Evolutionary conservation across 2,797 vertebrate species (phyloP).

Genomic region (Acipenser ruthenus): DNA sequence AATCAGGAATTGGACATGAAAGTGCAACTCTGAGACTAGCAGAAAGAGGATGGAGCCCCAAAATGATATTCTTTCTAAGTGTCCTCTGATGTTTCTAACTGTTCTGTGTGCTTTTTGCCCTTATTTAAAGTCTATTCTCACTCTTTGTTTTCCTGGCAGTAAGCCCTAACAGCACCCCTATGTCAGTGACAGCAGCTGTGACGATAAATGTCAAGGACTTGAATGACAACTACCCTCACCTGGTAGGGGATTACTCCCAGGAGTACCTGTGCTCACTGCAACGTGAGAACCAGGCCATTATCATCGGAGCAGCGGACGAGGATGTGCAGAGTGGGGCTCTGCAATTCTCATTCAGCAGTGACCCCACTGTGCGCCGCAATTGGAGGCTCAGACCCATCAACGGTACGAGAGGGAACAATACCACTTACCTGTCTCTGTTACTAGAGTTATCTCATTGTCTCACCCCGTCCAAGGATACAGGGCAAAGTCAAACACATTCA

Average conservation of each 20-base stretch:
- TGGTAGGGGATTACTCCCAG: conserved; percentile 61
- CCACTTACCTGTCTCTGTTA: too few species aligned
- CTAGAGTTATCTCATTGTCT: too few species aligned
- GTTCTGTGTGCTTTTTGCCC: too few species aligned
- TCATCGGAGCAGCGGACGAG: conserved; percentile 59
- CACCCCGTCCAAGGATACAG: too few species aligned
- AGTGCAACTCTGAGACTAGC: not conserved
- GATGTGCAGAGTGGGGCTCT: conserved; percentile 58
- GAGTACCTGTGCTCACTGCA: conserved; percentile 74
- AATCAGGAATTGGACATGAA: not conserved
- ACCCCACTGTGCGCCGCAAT: conserved; percentile 59
- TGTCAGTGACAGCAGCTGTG: conserved; percentile 61
- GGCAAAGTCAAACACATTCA: too few species aligned
- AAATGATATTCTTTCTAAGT: conserved; percentile 9
- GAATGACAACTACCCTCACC: conserved; percentile 58
- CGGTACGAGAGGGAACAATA: conserved; percentile 39
- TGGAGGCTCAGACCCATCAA: conserved; percentile 75
- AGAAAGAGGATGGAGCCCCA: not conserved
- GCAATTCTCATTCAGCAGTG: conserved; percentile 68
- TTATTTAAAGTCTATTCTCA: too few species aligned
- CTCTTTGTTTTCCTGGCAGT: too few species aligned
- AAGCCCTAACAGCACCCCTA: conserved; percentile 30
- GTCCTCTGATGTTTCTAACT: not conserved
- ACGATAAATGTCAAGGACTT: conserved; percentile 69
- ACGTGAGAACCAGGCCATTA: conserved; percentile 65